Percentiles rank a stretch among this genome's conserved stretches.
phyloP scores from a whole-genome alignment of 64 coral and sea anemone genomes.

The Stichodactyla helianthus region DNA sequence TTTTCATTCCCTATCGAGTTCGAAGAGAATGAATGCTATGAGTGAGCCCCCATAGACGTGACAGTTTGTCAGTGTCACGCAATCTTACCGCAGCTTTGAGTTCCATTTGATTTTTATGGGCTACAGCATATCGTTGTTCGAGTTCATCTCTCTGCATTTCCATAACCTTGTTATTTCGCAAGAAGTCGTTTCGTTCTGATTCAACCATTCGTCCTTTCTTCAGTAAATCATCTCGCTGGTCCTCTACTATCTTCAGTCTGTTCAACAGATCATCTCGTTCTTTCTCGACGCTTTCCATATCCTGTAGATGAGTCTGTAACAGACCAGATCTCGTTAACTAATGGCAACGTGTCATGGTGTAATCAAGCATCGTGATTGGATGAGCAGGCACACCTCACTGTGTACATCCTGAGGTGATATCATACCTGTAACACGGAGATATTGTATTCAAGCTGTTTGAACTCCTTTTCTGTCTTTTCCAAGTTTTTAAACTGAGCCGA shows the following conservation, averaged over 20 bases:
- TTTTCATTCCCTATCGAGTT: too few species aligned
- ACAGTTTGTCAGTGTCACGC: neutral
- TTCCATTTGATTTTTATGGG: conserved; percentile 67
- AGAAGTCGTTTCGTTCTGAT: conserved; percentile 88
- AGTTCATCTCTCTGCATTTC: conserved; percentile 90
- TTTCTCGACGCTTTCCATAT: conserved; percentile 84
- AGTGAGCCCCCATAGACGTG: neutral
- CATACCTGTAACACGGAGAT: conserved; percentile 77
- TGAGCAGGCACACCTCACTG: too few species aligned
- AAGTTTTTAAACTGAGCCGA: conserved; percentile 72
- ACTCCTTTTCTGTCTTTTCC: conserved; percentile 81
- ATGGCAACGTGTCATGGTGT: too few species aligned
- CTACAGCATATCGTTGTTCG: conserved; percentile 70
- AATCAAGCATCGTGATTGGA: too few species aligned
- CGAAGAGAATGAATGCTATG: neutral
- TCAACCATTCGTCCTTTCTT: conserved; percentile 88
- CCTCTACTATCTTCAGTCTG: conserved; percentile 65
- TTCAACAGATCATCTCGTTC: conserved; percentile 69
- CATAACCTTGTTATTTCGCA: conserved; percentile 93
- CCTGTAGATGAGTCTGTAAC: conserved; percentile 75
- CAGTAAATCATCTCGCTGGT: conserved; percentile 80
- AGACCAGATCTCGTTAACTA: neutral
- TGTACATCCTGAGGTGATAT: neutral
- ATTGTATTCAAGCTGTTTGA: conserved; percentile 73
- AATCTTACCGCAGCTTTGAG: conserved; percentile 60